Base-by-base conservation (phyloP, 2,797 vertebrate species). In the Sebastes nivosus region DNA sequence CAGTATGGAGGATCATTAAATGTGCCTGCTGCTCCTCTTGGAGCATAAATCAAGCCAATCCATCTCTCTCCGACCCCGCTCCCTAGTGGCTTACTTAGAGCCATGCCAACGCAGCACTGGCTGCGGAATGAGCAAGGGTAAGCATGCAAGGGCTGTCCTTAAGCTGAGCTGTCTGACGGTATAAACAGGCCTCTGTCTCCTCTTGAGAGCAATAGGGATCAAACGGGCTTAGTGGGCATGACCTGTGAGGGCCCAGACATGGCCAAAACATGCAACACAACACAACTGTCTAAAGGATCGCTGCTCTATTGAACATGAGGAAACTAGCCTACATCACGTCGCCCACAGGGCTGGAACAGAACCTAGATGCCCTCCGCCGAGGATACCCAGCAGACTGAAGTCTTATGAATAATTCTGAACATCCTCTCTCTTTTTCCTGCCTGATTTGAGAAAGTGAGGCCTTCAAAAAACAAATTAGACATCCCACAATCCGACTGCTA, bases 21-120 rank as follows among this genome's bases (percentile, higher is more conserved):
- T 94, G 89, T 91, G 90, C 91, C 86, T 89, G 85, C 87, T 82
- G 88, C 88, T 92, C 80, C 79, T 93, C 90, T 84, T 46, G 76
- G 81, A 91, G 93, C 91, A 94, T 94, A 95, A 96, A 95, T 96
- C 94, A 94, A 94, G 92, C 88, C 92, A 88, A 94, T 94, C 93
- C 92, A 87, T 93, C 91, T 93, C 89, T 90, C 88, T 72, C 87
- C 77, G 87, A 89, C 89, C 91, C 67, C 16, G 58, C 77, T 94
- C 94, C 94, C 95, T 79, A 70, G 88, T 94, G 93, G 93, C 90
- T 91, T 83, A 89, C 90, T 94, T 92, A 93, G 91, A 93, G 89
- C 85, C 82, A 77, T 94, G 93, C 94, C 94, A 93, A 91, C 87
- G 69, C 93, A 92, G 93, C 90, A 75, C 75, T 82, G 89, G 89